Evolutionary conservation across 2,797 vertebrate genomes (phyloP).

Genomic region (Falco columbarius): DNA sequence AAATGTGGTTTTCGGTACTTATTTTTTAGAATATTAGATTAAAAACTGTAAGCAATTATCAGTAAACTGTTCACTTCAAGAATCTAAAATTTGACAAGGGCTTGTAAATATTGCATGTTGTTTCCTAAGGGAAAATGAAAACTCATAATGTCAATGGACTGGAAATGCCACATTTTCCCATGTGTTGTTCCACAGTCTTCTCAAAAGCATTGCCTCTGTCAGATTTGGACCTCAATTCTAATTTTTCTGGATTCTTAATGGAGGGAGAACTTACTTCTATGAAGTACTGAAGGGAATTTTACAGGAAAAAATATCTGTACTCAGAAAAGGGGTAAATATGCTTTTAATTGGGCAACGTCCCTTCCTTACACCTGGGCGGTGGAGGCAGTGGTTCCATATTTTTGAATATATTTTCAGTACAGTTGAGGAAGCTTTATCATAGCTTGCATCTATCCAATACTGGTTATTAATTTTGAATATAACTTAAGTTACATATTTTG

Average conservation of each 20-base stretch:
- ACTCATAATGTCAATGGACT: background rate
- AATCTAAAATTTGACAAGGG: background rate
- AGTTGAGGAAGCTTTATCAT: background rate
- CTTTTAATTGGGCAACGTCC: background rate
- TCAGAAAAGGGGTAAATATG: background rate
- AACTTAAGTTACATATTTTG: background rate
- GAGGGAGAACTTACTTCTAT: background rate
- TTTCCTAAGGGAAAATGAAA: slow-evolving; percentile 3
- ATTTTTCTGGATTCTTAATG: background rate
- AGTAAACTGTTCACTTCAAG: background rate
- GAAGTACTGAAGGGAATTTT: background rate
- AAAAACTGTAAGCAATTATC: background rate
- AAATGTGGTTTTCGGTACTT: background rate
- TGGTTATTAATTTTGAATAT: background rate
- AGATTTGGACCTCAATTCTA: background rate
- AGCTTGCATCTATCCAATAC: background rate
- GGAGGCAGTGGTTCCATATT: background rate
- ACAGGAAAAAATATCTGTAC: background rate
- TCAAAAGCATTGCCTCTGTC: background rate
- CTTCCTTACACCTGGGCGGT: background rate
- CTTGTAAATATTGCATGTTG: background rate
- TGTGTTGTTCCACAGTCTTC: background rate
- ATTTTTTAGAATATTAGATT: background rate
- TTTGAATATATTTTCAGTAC: background rate
- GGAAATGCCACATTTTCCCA: background rate